phyloP scores from a whole-genome alignment of 2,113 vertebrate genomes.

The Lethenteron reissneri region DNA sequence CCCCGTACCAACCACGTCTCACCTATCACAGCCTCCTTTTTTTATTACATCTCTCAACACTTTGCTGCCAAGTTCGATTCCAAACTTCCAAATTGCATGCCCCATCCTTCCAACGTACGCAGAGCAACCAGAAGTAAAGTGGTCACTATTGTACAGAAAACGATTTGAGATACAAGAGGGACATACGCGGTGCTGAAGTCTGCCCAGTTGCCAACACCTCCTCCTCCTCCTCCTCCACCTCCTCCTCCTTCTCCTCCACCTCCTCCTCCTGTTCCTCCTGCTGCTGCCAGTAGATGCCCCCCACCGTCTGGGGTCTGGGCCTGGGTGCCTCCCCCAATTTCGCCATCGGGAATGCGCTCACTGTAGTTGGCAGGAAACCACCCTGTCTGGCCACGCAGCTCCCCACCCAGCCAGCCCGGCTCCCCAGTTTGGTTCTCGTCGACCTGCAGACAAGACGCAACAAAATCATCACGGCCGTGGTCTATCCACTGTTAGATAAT shows the following conservation, averaged over 20 bases:
- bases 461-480: too few relatives aligned
- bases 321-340: conserved; percentile 20
- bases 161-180: background rate
- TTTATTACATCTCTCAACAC: too few relatives aligned
- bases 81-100: too few relatives aligned
- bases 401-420: conserved; percentile 87
- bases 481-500: too few relatives aligned
- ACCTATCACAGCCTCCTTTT: too few relatives aligned
- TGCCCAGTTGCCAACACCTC: conserved; percentile 56
- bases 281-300: too few relatives aligned
- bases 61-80: too few relatives aligned
- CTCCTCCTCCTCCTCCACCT: background rate
- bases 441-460: conserved; percentile 29
- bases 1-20: too few relatives aligned
- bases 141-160: background rate
- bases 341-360: conserved; percentile 63
- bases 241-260: too few relatives aligned
- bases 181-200: conserved; percentile 94
- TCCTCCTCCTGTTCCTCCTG: too few relatives aligned
- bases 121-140: too few relatives aligned
- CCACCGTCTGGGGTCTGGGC: background rate
- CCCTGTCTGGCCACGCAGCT: conserved; percentile 70
- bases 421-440: conserved; percentile 93
- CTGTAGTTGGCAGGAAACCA: conserved; percentile 98
- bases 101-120: too few relatives aligned